phyloP scores from a whole-genome alignment of 2,797 vertebrate genomes.

The Bradypodion ventrale region DNA sequence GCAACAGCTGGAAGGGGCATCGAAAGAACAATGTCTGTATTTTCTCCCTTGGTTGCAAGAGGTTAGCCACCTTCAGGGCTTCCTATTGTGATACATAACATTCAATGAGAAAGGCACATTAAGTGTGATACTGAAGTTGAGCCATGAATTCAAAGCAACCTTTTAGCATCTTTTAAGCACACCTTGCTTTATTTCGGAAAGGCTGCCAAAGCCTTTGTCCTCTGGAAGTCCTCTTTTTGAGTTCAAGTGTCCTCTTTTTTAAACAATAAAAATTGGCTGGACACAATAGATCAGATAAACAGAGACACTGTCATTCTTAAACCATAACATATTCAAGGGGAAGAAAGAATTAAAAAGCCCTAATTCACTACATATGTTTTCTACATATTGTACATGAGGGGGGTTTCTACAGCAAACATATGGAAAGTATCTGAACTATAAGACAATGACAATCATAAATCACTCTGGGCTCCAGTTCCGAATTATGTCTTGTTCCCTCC shows the following conservation, averaged over 20 bases:
- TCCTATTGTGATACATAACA: conserved; percentile 18
- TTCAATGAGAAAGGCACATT: conserved; percentile 30
- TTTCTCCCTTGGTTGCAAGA: conserved; percentile 46
- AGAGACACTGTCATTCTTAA: conserved; percentile 68
- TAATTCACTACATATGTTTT: conserved; percentile 79
- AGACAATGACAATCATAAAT: conserved; percentile 84
- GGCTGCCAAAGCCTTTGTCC: conserved; percentile 42
- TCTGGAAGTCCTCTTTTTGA: conserved; percentile 53
- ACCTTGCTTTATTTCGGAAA: conserved; percentile 54
- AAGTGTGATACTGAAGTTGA: conserved; percentile 71
- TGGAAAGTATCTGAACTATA: conserved; percentile 81
- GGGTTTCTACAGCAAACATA: conserved; percentile 75
- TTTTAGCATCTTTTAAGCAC: conserved; percentile 52
- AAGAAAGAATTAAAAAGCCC: conserved; percentile 69
- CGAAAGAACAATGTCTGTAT: conserved; percentile 50
- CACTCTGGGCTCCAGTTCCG: conserved; percentile 76
- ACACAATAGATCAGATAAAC: conserved; percentile 65
- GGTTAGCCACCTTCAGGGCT: conserved; percentile 49
- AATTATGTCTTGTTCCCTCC: conserved; percentile 75
- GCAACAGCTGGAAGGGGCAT: conserved; percentile 56
- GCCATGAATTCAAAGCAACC: conserved; percentile 66
- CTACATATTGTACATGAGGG: conserved; percentile 71
- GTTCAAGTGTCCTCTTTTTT: conserved; percentile 44
- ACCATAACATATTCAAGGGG: conserved; percentile 67
- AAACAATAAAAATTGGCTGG: conserved; percentile 23